A percentile compares a stretch with the other conserved stretches of the same genome.
Evolutionary conservation across 2,113 vertebrate genomes (phyloP).

Genomic region (Lamprologus lemairii): DNA sequence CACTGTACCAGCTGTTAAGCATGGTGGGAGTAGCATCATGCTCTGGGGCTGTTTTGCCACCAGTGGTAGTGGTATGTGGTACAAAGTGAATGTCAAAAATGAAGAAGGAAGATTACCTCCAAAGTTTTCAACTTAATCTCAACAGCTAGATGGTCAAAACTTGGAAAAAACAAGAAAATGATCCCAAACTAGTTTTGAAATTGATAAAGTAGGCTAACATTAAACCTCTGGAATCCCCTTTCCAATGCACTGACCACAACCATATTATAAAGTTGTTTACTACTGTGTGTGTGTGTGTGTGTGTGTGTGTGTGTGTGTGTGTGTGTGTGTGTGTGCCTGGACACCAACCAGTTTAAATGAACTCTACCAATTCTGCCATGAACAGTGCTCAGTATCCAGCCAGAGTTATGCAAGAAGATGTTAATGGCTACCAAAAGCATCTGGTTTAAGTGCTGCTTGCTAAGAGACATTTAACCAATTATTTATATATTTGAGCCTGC

Average conservation of each 20-base stretch:
- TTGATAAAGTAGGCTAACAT: neutral
- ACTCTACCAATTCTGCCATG: neutral
- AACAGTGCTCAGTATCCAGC: neutral
- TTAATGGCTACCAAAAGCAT: neutral
- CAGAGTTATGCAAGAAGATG: neutral
- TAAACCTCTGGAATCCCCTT: neutral
- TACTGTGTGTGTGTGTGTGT: fast-evolving
- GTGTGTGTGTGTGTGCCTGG: fast-evolving
- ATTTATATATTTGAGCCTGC: neutral
- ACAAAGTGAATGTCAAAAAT: neutral
- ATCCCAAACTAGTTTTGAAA: neutral
- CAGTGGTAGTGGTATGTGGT: neutral
- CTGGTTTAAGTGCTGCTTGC: neutral
- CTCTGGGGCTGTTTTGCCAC: neutral
- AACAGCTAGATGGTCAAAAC: neutral
- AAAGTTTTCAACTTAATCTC: neutral
- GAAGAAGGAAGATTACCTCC: neutral
- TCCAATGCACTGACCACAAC: neutral
- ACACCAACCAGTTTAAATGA: too few species aligned
- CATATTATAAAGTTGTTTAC: neutral
- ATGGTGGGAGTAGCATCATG: neutral
- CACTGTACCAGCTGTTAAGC: neutral
- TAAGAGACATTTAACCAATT: neutral
- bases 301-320: fast-evolving
- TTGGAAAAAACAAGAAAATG: neutral